Percentiles rank a stretch among this genome's conserved stretches.
phyloP scores from a whole-genome alignment of 2,797 vertebrate species.

The Sebastes kiyomatsui region DNA sequence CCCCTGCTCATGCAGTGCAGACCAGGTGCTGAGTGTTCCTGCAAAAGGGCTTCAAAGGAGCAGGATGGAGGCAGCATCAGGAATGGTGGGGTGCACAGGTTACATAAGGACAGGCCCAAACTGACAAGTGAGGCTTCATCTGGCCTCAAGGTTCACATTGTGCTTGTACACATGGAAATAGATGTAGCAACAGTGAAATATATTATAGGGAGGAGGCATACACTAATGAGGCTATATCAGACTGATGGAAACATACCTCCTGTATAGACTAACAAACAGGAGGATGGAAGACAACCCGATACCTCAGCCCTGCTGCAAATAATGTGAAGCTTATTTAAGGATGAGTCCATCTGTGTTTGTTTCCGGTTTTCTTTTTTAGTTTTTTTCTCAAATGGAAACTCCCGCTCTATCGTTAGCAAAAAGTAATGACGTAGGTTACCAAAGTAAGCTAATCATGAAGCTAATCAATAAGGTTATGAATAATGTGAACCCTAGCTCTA shows the following conservation, averaged over 20 bases:
- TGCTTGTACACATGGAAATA: not conserved
- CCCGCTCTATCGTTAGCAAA: too few species aligned
- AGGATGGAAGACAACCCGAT: not conserved
- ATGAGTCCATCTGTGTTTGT: too few species aligned
- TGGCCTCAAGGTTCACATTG: not conserved
- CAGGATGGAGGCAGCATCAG: not conserved
- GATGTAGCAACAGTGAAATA: not conserved
- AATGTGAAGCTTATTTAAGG: not conserved
- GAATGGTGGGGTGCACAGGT: not conserved
- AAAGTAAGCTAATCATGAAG: too few species aligned
- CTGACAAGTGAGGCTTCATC: not conserved
- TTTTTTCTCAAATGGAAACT: too few species aligned
- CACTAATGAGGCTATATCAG: not conserved
- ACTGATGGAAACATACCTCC: not conserved
- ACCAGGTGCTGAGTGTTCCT: constrained; percentile 22
- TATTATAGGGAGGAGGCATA: not conserved
- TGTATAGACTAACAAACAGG: not conserved
- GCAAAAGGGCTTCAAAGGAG: constrained; percentile 14
- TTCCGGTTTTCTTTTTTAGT: too few species aligned
- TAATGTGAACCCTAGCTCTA: too few species aligned
- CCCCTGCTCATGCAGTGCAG: constrained; percentile 14
- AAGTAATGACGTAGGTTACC: too few species aligned
- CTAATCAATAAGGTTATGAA: too few species aligned
- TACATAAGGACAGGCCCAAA: not conserved
- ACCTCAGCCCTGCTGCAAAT: not conserved